Conservation (phyloP, 2,888 invertebrate species). For the Drosophila trichaetosa region DNA sequence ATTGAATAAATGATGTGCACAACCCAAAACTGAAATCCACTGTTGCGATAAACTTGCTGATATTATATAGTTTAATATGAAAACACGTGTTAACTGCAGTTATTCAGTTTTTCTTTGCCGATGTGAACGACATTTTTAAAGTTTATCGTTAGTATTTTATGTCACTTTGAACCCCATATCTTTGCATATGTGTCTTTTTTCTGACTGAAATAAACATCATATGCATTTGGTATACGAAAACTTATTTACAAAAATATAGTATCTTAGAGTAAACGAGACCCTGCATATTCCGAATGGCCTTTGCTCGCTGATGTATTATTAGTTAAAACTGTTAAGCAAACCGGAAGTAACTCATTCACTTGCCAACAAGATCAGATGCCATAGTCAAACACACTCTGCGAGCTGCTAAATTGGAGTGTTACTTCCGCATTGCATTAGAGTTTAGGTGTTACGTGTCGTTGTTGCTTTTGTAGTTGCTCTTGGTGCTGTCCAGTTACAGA, state of each 20-base stretch:
- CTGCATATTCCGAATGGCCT: neutral
- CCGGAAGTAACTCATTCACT: slow-evolving; percentile 79
- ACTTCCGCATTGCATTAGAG: slow-evolving; percentile 78
- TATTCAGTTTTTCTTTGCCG: neutral
- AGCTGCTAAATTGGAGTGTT: slow-evolving; percentile 71
- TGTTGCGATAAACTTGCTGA: neutral
- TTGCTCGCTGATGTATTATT: slow-evolving; percentile 58
- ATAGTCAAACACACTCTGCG: slow-evolving; percentile 24
- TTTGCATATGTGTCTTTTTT: neutral
- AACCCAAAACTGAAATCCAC: neutral
- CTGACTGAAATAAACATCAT: neutral
- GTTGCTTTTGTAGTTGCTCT: slow-evolving; percentile 21
- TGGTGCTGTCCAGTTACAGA: slow-evolving; percentile 66
- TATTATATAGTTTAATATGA: neutral
- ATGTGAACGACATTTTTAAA: neutral
- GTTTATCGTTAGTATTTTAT: neutral
- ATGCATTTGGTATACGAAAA: neutral
- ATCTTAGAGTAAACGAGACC: neutral
- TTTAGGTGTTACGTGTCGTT: slow-evolving; percentile 47
- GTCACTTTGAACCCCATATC: neutral
- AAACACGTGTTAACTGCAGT: neutral
- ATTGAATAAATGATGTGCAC: neutral
- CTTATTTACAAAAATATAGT: neutral
- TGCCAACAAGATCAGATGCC: slow-evolving; percentile 72
- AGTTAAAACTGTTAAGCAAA: slow-evolving; percentile 75